These are phyloP conservation scores for Embiotoca jacksoni DNA, from an alignment of 2,113 vertebrate genomes.

Conservation along the genomic window DNA sequence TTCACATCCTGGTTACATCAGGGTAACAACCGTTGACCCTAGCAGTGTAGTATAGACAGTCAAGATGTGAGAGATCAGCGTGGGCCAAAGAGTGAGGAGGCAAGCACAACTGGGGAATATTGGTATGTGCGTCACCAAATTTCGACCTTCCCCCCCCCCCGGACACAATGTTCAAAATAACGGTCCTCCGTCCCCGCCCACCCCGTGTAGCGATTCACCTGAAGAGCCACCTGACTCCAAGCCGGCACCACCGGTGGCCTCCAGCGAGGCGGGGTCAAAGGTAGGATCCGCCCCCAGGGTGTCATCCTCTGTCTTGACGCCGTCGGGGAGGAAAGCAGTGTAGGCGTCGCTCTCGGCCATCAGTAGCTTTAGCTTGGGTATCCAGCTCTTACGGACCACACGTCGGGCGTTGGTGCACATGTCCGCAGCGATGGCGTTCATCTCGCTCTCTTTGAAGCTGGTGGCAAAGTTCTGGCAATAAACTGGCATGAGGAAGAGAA, in stretches of 20 bases:
- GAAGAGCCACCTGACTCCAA: slow-evolving; percentile 79
- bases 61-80: slow-evolving; percentile 71
- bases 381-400: slow-evolving; percentile 97
- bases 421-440: slow-evolving; percentile 96
- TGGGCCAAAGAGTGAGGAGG: slow-evolving; percentile 70
- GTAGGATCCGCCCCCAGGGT: slow-evolving; percentile 84
- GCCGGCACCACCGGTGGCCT: slow-evolving; percentile 68
- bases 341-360: slow-evolving; percentile 93
- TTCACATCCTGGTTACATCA: slow-evolving; percentile 72
- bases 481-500: slow-evolving; percentile 78
- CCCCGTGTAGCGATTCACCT: slow-evolving; percentile 81
- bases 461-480: slow-evolving; percentile 98
- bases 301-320: slow-evolving; percentile 92
- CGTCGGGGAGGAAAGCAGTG: slow-evolving; percentile 90
- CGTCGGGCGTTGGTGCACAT: slow-evolving; percentile 98
- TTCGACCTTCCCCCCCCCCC: slow-evolving; percentile 37
- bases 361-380: slow-evolving; percentile 93
- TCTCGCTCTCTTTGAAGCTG: slow-evolving; percentile 98
- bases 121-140: slow-evolving; percentile 48
- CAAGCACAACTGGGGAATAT: slow-evolving; percentile 68
- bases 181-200: slow-evolving; percentile 79
- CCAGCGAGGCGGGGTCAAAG: slow-evolving; percentile 84
- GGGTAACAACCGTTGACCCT: slow-evolving; percentile 57
- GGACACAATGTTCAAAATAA: slow-evolving; percentile 80
- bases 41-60: slow-evolving; percentile 73